phyloP scores from a whole-genome alignment of 2,888 invertebrate genomes.

The Torymus texanus region DNA sequence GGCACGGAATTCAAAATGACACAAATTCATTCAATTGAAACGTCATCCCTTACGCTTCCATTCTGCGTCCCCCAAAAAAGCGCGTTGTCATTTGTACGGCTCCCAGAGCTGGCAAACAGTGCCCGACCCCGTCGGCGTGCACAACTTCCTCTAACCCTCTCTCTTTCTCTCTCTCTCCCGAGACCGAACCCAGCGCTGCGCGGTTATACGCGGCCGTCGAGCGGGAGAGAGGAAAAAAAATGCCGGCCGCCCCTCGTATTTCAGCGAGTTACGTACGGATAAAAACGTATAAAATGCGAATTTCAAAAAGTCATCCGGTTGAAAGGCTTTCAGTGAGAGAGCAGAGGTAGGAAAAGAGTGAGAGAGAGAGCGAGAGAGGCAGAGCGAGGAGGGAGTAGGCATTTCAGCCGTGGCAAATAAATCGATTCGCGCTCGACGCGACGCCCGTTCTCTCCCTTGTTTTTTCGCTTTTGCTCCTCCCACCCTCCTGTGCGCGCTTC shows the following conservation, averaged over 20 bases:
- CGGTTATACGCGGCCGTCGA: neutral
- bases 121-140: neutral
- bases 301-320: constrained; percentile 55
- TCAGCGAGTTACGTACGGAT: constrained; percentile 44
- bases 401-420: constrained; percentile 42
- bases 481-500: no score
- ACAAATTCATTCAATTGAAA: constrained; percentile 22
- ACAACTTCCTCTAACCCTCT: constrained; percentile 15
- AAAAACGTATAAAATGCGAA: constrained; percentile 50
- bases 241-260: constrained; percentile 16
- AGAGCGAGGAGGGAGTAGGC: neutral
- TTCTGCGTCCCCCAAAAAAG: neutral
- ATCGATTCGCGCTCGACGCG: constrained; percentile 39
- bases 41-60: neutral
- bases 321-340: constrained; percentile 46
- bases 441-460: constrained; percentile 38
- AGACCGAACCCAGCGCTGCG: neutral
- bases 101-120: constrained; percentile 1
- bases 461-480: constrained; percentile 29
- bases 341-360: neutral
- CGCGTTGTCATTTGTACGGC: constrained; percentile 17
- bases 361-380: constrained; percentile 5
- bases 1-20: neutral
- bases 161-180: constrained; percentile 6
- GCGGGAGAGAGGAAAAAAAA: constrained; percentile 11